Evolutionary conservation across 2,888 invertebrate genomes (phyloP).

Genomic region (Sarcophaga variegata): DNA sequence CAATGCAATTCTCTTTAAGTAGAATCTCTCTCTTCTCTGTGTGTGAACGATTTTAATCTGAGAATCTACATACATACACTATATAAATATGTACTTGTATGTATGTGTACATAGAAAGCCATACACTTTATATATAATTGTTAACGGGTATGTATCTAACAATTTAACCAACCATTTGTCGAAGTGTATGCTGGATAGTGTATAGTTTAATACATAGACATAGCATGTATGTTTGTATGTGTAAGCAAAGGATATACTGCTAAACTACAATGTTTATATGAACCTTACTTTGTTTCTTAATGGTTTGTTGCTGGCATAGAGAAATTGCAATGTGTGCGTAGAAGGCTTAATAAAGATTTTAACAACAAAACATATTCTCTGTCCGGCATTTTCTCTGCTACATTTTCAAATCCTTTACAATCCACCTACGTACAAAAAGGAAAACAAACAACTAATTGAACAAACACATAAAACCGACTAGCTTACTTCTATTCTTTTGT

Average conservation of each 20-base stretch:
- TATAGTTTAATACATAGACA: too few species aligned
- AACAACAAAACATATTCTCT: too few species aligned
- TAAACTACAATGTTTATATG: conserved; percentile 27
- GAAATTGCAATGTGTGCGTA: conserved; percentile 13
- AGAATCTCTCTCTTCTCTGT: not conserved
- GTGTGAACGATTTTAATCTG: not conserved
- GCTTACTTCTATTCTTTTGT: conserved; percentile 15
- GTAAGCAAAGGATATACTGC: not conserved
- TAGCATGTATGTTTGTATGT: not conserved
- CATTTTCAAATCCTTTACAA: too few species aligned
- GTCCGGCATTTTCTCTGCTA: not conserved
- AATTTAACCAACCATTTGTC: conserved; percentile 8
- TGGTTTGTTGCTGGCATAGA: conserved; percentile 45
- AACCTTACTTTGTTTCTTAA: conserved; percentile 52
- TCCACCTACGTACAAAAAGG: too few species aligned
- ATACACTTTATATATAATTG: too few species aligned
- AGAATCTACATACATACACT: not conserved
- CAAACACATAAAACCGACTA: not conserved
- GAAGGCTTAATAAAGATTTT: too few species aligned
- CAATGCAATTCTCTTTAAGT: conserved; percentile 41
- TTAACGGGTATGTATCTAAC: not conserved
- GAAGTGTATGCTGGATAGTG: not conserved
- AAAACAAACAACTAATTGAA: not conserved
- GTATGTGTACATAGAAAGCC: not conserved
- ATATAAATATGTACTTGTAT: not conserved